These are phyloP conservation scores for Tubulanus polymorphus DNA, from an alignment of 2,888 invertebrate genomes.

Conservation along the genomic window DNA sequence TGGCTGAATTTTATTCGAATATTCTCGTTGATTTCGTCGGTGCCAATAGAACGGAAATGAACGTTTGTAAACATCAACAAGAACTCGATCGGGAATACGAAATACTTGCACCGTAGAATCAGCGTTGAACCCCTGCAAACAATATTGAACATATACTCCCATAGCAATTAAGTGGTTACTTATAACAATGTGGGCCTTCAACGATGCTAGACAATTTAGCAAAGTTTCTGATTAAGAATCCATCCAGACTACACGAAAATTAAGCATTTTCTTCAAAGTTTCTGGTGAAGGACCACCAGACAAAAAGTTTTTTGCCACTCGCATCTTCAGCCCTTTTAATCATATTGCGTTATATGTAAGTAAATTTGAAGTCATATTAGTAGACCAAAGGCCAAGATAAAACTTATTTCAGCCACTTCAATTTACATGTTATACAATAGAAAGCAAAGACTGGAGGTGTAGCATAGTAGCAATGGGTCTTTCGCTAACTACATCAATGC, in stretches of 20 bases:
- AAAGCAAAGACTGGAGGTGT: too few relatives aligned
- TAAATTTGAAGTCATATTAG: too few relatives aligned
- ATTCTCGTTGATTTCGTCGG: slow-evolving; percentile 28
- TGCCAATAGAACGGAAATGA: slow-evolving; percentile 46
- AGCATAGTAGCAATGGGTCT: too few relatives aligned
- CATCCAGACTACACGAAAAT: slow-evolving; percentile 2
- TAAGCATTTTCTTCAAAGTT: not conserved
- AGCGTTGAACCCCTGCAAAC: slow-evolving; percentile 59
- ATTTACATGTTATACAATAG: too few relatives aligned
- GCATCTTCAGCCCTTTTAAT: too few relatives aligned
- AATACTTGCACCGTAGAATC: slow-evolving; percentile 62
- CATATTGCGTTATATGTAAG: too few relatives aligned
- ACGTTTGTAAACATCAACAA: slow-evolving; percentile 58
- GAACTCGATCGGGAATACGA: slow-evolving; percentile 57
- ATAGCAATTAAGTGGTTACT: not conserved
- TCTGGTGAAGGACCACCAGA: not conserved
- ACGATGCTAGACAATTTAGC: not conserved
- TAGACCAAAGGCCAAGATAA: too few relatives aligned
- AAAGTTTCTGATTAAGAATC: slow-evolving; percentile 25
- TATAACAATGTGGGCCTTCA: not conserved
- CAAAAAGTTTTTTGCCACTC: too few relatives aligned
- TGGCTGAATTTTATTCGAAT: not conserved
- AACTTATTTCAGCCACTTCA: too few relatives aligned
- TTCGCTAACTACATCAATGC: too few relatives aligned
- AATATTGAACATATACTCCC: not conserved